phyloP scores from a whole-genome alignment of 2,888 invertebrate species.

The Melangyna quadrimaculata region DNA sequence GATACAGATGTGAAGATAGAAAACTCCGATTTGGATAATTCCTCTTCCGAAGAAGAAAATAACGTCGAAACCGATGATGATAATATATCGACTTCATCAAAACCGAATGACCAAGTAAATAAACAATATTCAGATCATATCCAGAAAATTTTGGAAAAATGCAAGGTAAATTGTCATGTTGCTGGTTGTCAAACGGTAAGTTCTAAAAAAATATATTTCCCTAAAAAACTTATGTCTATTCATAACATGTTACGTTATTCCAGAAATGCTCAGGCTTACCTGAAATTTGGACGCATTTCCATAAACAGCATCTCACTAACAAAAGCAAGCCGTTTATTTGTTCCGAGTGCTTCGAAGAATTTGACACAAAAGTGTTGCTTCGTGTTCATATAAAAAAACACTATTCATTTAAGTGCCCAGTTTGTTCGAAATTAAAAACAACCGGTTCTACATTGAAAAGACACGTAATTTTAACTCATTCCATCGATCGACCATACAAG shows the following conservation, averaged over 20 bases:
- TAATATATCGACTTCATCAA: not conserved
- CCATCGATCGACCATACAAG: not conserved
- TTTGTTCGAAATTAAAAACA: not conserved
- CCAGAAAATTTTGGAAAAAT: not conserved
- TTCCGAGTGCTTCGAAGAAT: not conserved
- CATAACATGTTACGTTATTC: not conserved
- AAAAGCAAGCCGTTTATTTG: not conserved
- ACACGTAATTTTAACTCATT: not conserved
- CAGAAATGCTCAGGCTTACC: not conserved
- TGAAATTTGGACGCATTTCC: not conserved
- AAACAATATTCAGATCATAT: not conserved
- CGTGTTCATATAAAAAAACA: not conserved
- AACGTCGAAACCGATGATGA: not conserved
- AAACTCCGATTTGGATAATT: not conserved
- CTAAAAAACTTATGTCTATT: not conserved
- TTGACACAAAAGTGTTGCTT: not conserved
- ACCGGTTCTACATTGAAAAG: not conserved
- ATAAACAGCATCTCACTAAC: not conserved
- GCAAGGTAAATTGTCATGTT: not conserved
- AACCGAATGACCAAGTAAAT: not conserved
- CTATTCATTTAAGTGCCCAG: not conserved
- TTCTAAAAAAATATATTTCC: not conserved
- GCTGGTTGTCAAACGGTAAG: not conserved
- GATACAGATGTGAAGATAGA: not conserved
- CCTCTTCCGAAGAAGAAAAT: not conserved